These are phyloP conservation scores for Malacoraja senta DNA, from an alignment of 2,797 vertebrate genomes.

Conservation along the genomic window DNA sequence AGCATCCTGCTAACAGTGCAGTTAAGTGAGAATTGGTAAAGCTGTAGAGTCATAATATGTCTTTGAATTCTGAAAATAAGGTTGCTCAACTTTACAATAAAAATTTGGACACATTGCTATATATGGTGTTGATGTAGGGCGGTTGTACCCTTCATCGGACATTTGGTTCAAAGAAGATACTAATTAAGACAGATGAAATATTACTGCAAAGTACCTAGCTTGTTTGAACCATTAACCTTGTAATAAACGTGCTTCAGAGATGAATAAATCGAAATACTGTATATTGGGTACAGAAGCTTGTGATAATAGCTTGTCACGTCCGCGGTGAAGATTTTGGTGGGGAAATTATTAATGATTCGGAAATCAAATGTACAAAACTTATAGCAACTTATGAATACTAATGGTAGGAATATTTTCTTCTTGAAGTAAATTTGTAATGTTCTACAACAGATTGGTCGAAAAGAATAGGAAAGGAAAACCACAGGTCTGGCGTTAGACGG, in stretches of 20 bases:
- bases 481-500: background rate
- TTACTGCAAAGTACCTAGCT: constrained; percentile 28
- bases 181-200: constrained; percentile 39
- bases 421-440: background rate
- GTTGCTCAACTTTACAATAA: background rate
- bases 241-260: constrained; percentile 28
- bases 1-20: background rate
- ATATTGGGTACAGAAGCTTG: background rate
- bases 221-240: constrained; percentile 37
- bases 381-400: background rate
- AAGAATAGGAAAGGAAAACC: background rate
- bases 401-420: background rate
- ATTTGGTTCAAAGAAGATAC: constrained; percentile 21
- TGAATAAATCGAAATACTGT: constrained; percentile 13
- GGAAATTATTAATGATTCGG: constrained; percentile 8
- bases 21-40: background rate
- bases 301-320: background rate
- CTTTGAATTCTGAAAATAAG: constrained; percentile 31
- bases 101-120: background rate
- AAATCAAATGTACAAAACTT: constrained; percentile 13
- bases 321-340: background rate
- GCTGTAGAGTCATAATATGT: background rate
- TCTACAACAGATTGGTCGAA: background rate
- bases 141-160: constrained; percentile 14
- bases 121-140: background rate